phyloP scores from a whole-genome alignment of 2,797 vertebrate genomes.

The Lagodon rhomboides region DNA sequence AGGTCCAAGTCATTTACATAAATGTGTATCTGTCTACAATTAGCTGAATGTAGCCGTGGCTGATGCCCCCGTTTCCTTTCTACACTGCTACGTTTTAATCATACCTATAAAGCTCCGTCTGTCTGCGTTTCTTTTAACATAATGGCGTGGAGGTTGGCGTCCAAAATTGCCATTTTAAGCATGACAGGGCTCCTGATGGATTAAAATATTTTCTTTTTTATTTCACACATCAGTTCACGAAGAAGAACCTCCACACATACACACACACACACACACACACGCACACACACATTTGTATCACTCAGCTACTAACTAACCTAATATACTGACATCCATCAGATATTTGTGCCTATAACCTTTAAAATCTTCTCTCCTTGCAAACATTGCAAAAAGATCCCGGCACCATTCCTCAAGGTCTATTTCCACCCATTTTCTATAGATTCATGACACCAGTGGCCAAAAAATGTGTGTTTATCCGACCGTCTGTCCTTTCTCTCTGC shows the following conservation, averaged over 20 bases:
- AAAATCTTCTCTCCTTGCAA: background rate
- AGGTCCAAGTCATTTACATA: constrained; percentile 20
- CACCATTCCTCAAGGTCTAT: constrained; percentile 2
- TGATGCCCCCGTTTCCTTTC: constrained; percentile 7
- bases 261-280: background rate
- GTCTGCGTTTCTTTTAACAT: background rate
- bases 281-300: background rate
- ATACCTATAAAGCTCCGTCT: background rate
- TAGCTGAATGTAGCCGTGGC: constrained; percentile 2
- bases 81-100: background rate
- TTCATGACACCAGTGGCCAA: background rate
- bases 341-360: background rate
- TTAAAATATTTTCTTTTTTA: background rate
- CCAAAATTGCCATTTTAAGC: constrained; percentile 3
- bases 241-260: background rate
- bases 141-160: background rate
- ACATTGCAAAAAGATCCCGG: background rate
- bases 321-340: background rate
- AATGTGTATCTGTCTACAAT: constrained; percentile 21
- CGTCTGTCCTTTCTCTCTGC: background rate
- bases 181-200: background rate
- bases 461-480: background rate
- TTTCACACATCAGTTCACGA: background rate
- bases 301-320: background rate
- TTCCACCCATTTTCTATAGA: background rate